Conservation (phyloP, 1,140 invertebrate genomes). For the Drosophila ogumai region DNA sequence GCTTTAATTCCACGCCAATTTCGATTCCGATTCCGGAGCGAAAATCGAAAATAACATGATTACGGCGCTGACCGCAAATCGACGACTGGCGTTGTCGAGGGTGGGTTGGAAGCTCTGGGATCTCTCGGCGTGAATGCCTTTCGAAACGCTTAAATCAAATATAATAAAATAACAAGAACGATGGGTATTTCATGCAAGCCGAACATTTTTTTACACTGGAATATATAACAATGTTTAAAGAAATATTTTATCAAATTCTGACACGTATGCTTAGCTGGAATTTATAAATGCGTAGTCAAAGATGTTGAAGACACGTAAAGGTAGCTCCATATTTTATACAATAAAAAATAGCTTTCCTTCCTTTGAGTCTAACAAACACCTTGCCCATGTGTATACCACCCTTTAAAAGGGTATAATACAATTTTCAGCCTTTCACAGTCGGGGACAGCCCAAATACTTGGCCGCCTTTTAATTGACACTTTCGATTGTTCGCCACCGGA, state of each 20-base stretch:
- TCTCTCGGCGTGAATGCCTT: constrained; percentile 3
- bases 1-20: constrained; percentile 65
- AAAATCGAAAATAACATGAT: constrained; percentile 58
- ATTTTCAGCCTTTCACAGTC: constrained; percentile 22
- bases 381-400: not conserved
- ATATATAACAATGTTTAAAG: not conserved
- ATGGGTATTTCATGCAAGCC: no score
- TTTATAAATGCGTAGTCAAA: no score
- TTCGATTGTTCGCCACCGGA: constrained; percentile 59
- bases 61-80: constrained; percentile 58
- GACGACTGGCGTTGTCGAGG: constrained; percentile 7
- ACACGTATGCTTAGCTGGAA: not conserved
- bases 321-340: no score
- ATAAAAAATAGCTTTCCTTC: not conserved
- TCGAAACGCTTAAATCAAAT: constrained; percentile 67
- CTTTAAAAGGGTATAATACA: constrained; percentile 29
- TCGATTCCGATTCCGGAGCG: constrained; percentile 41
- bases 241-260: not conserved
- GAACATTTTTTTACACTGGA: not conserved
- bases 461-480: constrained; percentile 75
- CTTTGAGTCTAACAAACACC: not conserved
- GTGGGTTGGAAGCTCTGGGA: constrained; percentile 3
- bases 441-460: constrained; percentile 43
- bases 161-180: constrained; percentile 59
- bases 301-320: no score